Conservation (phyloP, 2,888 invertebrate species). For the Xylota sylvarum region DNA sequence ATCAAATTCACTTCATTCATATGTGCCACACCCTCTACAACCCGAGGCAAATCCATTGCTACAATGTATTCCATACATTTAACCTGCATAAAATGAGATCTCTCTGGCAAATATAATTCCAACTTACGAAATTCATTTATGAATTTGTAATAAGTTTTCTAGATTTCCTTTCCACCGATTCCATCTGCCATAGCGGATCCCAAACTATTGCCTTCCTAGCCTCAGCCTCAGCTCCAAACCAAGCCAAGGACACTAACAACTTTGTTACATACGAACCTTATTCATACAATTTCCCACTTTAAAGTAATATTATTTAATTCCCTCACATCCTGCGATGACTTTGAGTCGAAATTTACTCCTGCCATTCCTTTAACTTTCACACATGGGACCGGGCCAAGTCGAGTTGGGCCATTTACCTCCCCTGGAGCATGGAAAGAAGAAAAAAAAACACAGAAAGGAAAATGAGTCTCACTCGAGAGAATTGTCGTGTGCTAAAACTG, state of each 20-base stretch:
- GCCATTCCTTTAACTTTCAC: slow-evolving; percentile 2
- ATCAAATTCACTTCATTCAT: slow-evolving; percentile 24
- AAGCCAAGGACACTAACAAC: slow-evolving; percentile 51
- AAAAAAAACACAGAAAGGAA: slow-evolving; percentile 13
- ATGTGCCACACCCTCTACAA: slow-evolving; percentile 15
- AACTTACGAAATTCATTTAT: slow-evolving; percentile 73
- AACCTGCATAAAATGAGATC: slow-evolving; percentile 46
- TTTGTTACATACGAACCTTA: slow-evolving; percentile 65
- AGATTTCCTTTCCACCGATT: slow-evolving; percentile 54
- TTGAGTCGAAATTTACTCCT: slow-evolving; percentile 52
- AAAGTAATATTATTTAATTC: slow-evolving; percentile 74
- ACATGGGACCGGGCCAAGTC: slow-evolving; percentile 37
- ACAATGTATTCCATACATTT: slow-evolving; percentile 32
- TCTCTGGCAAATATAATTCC: slow-evolving; percentile 57
- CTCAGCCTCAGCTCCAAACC: background rate
- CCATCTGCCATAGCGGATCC: slow-evolving; percentile 28
- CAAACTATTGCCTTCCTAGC: slow-evolving; percentile 28
- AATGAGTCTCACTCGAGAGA: slow-evolving; percentile 50
- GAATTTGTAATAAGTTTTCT: slow-evolving; percentile 74
- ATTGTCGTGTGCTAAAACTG: slow-evolving; percentile 55
- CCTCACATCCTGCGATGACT: slow-evolving; percentile 52
- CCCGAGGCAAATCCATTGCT: background rate
- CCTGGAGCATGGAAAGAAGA: background rate
- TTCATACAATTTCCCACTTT: slow-evolving; percentile 71
- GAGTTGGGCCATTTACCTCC: slow-evolving; percentile 39